Conservation (phyloP, 2,888 invertebrate species). For the Liopterus haemorrhoidalis region DNA sequence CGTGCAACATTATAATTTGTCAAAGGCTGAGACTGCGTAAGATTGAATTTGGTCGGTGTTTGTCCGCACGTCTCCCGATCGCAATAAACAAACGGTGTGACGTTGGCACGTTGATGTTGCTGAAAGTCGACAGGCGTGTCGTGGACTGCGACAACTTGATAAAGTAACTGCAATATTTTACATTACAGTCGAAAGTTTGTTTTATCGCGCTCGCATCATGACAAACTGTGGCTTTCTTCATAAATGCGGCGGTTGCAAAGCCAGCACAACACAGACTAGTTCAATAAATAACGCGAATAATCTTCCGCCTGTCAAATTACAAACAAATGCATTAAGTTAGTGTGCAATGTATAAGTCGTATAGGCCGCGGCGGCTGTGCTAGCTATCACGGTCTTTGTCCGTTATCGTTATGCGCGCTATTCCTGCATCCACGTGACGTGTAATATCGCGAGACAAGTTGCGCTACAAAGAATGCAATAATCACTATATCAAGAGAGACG, state of each 20-base stretch:
- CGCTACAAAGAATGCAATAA: too few relatives aligned
- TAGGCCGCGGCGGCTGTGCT: constrained; percentile 1
- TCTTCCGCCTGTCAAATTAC: constrained; percentile 25
- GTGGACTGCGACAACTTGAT: constrained; percentile 40
- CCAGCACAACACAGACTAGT: not conserved
- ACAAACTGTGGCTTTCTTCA: constrained; percentile 25
- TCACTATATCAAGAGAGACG: too few relatives aligned
- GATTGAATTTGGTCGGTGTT: constrained; percentile 14
- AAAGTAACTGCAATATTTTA: constrained; percentile 43
- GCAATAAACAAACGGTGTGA: constrained; percentile 20
- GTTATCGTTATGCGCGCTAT: constrained; percentile 8
- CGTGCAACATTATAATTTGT: too few relatives aligned
- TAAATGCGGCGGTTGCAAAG: constrained; percentile 12
- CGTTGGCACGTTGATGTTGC: constrained; percentile 14
- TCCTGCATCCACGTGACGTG: too few relatives aligned
- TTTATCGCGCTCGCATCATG: constrained; percentile 23
- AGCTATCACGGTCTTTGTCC: constrained; percentile 12
- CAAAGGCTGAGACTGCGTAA: too few relatives aligned
- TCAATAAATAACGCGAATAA: constrained; percentile 23
- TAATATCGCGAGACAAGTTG: too few relatives aligned
- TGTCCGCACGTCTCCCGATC: constrained; percentile 13
- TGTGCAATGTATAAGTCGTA: not conserved
- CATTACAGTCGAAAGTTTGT: constrained; percentile 39
- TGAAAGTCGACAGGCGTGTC: constrained; percentile 21
- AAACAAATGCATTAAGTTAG: constrained; percentile 22